Base-by-base conservation (phyloP, 2,113 vertebrate species). In the Synchiropus splendidus region DNA sequence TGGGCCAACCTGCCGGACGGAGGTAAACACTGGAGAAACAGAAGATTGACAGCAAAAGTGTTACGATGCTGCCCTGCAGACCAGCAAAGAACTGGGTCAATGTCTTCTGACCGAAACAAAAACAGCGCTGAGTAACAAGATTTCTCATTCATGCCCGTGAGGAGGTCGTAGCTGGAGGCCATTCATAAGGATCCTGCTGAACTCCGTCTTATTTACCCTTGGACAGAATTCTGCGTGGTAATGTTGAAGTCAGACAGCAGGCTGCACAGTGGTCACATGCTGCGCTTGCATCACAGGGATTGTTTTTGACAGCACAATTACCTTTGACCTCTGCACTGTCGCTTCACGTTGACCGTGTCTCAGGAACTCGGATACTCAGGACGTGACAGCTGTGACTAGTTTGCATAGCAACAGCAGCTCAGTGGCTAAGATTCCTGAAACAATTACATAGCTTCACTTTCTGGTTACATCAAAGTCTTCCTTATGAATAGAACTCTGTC, bases 1-100 rank as follows among this genome's bases (percentile, higher is more conserved):
- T 99, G 93, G 92, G 93, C 95, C 67, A 98, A 98, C 69, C 89
- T 99, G 68, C 86, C 92, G 49, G 94, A 99, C 0, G 95, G 95
- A 90, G 95, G 95, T 98, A 80, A 38, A 15, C 13, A 35, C n/a
- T n/a, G n/a, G n/a, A n/a, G n/a, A n/a, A n/a, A n/a, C n/a, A n/a
- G n/a, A n/a, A n/a, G n/a, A n/a, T n/a, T 5, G 21, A 35, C 21
- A 27, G 21, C n/a, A n/a, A 27, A 27, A 27, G 21, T 27, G n/a
- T n/a, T n/a, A n/a, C n/a, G n/a, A 27, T 27, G 8, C 8, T 27
- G 21, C 8, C 21, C 21, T 27, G 21, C 21, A 31, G 8, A 31
- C 37, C 12, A 16, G 12, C 5, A 38, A 13, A 17, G 10, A 33
- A 32, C 2, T 33, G 33, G 43, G 43, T 45, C 32, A 12, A 10